Base-by-base conservation (phyloP, 2,113 vertebrate species). In the Rhombomys opimus region DNA sequence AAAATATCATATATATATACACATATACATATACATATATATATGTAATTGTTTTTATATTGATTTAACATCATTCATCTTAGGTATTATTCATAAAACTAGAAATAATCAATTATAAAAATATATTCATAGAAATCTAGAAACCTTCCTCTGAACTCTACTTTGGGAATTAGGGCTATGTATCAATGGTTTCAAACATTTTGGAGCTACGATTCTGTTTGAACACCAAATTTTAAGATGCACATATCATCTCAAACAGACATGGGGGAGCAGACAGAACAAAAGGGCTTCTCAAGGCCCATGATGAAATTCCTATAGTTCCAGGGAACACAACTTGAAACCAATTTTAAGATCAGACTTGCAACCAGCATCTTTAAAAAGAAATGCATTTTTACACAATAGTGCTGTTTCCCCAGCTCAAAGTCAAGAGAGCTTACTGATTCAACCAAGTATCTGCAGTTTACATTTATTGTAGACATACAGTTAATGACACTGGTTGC, bases 61-160 rank as follows among this genome's bases (percentile, higher is more conserved):
- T 72, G 61, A 91, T 73, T 57, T 91, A 70, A 76, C 67, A 90
- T 77, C 73, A 67, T 80, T 50, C 59, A 41, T 77, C 59, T 89
- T 96, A 88, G 12, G 76, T 59, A 73, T 95, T 95, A 90, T 46
- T 91, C 70, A 80, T 68, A 23, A 95, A 96, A 97, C 61, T 4
- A 76, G 30, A 92, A 94, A 94, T 59, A 54, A 88, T 92, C 59
- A 87, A 41, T n/a, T 65, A 93, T 73, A 67, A 89, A 93, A 84
- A 77, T 13, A 73, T 61, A 76, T 52, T 81, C 73, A 87, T 50
- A 78, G n/a, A 92, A 72, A 32, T 73, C 20, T 61, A 61, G 52
- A 2, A 78, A 52, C 54, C 89, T 86, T 91, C 65, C 52, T 35
- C 59, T 68, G 35, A 92, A 81, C 35, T 54, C 20, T 63, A 86